phyloP scores from a whole-genome alignment of 1,140 invertebrate species.

The Vanessa atalanta region DNA sequence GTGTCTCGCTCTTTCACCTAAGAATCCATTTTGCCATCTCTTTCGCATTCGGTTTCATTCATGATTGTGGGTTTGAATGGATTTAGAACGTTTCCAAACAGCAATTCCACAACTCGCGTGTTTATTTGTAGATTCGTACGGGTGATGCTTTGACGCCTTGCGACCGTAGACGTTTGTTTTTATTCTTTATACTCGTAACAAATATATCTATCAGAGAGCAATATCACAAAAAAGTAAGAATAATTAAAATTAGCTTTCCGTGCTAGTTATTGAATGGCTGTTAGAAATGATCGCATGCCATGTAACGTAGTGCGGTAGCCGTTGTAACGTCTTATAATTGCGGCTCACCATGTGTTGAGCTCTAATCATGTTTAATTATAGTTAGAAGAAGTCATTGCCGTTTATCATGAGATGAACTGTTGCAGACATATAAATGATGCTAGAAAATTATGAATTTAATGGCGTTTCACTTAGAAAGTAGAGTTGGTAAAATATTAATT shows the following conservation, averaged over 20 bases:
- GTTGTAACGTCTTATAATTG: conserved; percentile 74
- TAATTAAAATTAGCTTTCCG: conserved; percentile 68
- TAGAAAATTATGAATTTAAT: conserved; percentile 57
- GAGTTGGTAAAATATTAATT: conserved; percentile 3
- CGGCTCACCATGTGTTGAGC: conserved; percentile 73
- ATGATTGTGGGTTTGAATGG: conserved; percentile 76
- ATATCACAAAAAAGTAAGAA: conserved; percentile 38
- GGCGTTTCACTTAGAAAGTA: conserved; percentile 46
- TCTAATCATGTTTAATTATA: conserved; percentile 79
- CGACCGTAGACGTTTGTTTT: background rate
- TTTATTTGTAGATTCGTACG: conserved; percentile 43
- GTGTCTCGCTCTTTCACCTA: conserved; percentile 56
- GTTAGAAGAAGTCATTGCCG: conserved; percentile 73
- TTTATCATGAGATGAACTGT: conserved; percentile 79
- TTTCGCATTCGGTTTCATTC: conserved; percentile 78
- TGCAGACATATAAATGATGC: conserved; percentile 65
- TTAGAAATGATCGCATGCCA: conserved; percentile 70
- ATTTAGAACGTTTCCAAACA: conserved; percentile 56
- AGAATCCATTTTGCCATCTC: conserved; percentile 51
- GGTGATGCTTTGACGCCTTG: conserved; percentile 45
- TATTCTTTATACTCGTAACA: background rate
- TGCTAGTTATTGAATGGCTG: conserved; percentile 65
- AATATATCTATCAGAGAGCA: conserved; percentile 3
- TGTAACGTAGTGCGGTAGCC: conserved; percentile 64
- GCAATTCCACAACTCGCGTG: conserved; percentile 32